phyloP scores from a whole-genome alignment of 1,140 invertebrate genomes.

The Rhyzopertha dominica region DNA sequence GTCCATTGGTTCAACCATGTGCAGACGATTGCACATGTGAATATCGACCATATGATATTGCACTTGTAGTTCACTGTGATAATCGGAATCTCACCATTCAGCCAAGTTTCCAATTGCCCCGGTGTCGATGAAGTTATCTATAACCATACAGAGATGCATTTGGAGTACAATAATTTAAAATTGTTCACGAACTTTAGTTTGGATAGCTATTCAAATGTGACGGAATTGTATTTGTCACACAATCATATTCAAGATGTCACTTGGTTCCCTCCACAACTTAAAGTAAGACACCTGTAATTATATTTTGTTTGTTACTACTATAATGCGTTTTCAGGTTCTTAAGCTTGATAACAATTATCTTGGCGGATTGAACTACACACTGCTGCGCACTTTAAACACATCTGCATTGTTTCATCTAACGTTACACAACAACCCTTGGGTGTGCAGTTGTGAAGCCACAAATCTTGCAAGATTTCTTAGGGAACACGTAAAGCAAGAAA shows the following conservation, averaged over 20 bases:
- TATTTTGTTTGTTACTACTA: not conserved
- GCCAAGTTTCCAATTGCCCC: slow-evolving; percentile 3
- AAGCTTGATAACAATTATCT: slow-evolving; percentile 19
- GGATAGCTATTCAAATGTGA: slow-evolving; percentile 18
- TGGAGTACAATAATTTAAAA: slow-evolving; percentile 13
- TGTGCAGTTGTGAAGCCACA: slow-evolving; percentile 15
- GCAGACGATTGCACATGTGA: slow-evolving; percentile 12
- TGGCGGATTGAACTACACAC: slow-evolving; percentile 1
- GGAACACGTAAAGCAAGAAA: slow-evolving; percentile 15
- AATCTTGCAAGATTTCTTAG: slow-evolving; percentile 19
- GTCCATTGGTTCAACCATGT: slow-evolving; percentile 7
- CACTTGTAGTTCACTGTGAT: slow-evolving; percentile 16
- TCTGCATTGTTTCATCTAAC: slow-evolving; percentile 8
- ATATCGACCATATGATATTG: slow-evolving; percentile 15
- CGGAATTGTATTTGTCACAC: slow-evolving; percentile 13
- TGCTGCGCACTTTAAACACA: slow-evolving; percentile 11
- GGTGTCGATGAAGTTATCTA: not conserved
- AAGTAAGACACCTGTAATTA: slow-evolving; percentile 11
- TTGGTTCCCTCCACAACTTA: slow-evolving; percentile 22
- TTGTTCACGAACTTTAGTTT: not conserved
- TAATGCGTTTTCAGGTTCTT: slow-evolving; percentile 17
- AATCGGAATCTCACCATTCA: slow-evolving; percentile 11
- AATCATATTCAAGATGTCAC: slow-evolving; percentile 16
- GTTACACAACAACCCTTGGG: slow-evolving; percentile 27
- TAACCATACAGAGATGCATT: slow-evolving; percentile 9